Percentiles rank a stretch among this genome's conserved stretches.
Evolutionary conservation across 1,140 invertebrate species (phyloP).

Genomic region (Popillia japonica): DNA sequence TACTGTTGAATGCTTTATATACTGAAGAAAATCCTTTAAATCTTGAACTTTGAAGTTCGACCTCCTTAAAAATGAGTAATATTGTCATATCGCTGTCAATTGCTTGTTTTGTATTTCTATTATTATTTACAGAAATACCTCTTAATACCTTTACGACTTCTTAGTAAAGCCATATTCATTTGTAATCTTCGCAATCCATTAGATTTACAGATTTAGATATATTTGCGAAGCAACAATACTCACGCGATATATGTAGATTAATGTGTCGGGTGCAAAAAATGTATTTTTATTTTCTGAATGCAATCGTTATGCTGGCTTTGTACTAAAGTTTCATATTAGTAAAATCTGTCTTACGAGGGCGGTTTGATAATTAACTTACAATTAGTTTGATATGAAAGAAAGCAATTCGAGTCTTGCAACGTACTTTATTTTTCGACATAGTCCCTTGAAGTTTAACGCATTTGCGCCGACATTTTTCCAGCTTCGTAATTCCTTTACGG

Average conservation of each 20-base stretch:
- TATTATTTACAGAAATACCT: neutral
- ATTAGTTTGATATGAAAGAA: too few relatives aligned
- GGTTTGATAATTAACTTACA: too few relatives aligned
- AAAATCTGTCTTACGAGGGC: too few relatives aligned
- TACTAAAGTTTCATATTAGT: too few relatives aligned
- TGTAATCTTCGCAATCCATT: neutral
- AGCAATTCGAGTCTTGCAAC: too few relatives aligned
- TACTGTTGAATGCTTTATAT: neutral
- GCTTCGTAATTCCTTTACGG: too few relatives aligned
- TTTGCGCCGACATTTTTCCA: too few relatives aligned
- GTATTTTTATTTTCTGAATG: neutral
- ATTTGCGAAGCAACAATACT: neutral
- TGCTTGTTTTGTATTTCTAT: neutral
- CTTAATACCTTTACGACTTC: neutral
- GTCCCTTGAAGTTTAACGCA: too few relatives aligned
- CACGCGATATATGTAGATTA: neutral
- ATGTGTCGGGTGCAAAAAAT: slow-evolving; percentile 4
- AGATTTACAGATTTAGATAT: neutral
- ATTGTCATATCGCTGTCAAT: neutral
- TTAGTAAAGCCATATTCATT: neutral
- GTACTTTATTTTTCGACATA: too few relatives aligned
- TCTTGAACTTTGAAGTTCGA: neutral
- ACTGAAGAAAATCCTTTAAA: neutral
- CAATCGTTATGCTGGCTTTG: too few relatives aligned
- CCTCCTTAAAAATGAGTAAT: neutral